phyloP scores from a whole-genome alignment of 2,797 vertebrate genomes.

The Karalla daura region DNA sequence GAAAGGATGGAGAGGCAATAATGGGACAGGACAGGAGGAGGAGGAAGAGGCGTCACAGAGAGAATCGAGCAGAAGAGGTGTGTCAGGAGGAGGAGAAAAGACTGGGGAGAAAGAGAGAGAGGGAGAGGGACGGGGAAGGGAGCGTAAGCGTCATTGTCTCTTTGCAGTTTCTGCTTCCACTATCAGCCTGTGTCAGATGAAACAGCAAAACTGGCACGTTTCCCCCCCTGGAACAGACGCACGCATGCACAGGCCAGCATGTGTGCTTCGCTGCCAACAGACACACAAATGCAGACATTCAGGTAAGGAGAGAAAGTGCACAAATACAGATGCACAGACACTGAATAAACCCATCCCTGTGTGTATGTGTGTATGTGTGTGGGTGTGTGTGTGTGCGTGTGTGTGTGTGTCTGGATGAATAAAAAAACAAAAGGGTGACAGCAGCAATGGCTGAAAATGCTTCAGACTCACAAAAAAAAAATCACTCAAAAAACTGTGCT shows the following conservation, averaged over 20 bases:
- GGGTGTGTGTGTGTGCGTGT: not conserved
- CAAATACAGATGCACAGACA: not conserved
- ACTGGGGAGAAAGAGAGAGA: not conserved
- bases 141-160: constrained; percentile 34
- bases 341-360: not conserved
- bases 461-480: not conserved
- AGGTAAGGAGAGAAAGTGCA: not conserved
- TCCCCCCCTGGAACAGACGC: constrained; percentile 17
- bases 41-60: constrained; percentile 7
- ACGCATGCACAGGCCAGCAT: constrained; percentile 2
- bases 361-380: not conserved
- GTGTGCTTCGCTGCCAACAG: not conserved
- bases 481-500: not conserved
- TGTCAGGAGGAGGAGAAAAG: not conserved
- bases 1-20: constrained; percentile 17
- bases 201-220: constrained; percentile 48
- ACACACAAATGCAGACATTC: not conserved
- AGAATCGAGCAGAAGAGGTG: not conserved
- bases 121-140: constrained; percentile 2
- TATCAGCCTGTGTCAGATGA: constrained; percentile 52
- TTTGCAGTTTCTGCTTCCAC: constrained; percentile 58
- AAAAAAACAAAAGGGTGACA: not conserved
- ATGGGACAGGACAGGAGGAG: constrained; percentile 8
- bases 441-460: not conserved
- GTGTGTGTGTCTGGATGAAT: not conserved